Conservation (phyloP, 2,113 vertebrate species). For the Calonectris borealis region DNA sequence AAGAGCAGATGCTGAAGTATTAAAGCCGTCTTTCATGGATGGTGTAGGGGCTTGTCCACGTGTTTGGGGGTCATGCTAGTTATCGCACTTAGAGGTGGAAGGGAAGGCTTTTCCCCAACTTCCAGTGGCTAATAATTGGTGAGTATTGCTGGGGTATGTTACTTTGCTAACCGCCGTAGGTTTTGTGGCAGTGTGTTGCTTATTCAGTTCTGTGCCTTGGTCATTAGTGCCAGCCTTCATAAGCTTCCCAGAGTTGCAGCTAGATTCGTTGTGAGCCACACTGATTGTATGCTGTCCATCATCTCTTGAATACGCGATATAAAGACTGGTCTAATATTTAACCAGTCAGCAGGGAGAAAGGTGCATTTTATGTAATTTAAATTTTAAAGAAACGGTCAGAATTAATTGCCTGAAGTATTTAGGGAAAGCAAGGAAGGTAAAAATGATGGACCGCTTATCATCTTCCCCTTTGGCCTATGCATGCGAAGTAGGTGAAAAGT, state of each 20-base stretch:
- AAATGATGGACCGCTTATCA: neutral
- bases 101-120: neutral
- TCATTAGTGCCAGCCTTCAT: neutral
- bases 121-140: neutral
- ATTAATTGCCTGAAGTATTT: neutral
- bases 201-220: neutral
- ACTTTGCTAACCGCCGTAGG: neutral
- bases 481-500: neutral
- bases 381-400: neutral
- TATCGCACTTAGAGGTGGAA: neutral
- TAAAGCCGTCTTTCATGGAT: neutral
- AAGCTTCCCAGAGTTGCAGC: neutral
- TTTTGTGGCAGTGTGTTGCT: accelerated
- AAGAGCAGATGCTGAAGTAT: neutral
- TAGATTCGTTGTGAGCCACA: neutral
- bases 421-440: neutral
- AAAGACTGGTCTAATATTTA: neutral
- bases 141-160: neutral
- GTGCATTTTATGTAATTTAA: neutral
- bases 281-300: neutral
- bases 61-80: neutral
- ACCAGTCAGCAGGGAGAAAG: neutral
- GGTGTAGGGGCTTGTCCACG: neutral
- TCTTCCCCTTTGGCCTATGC: neutral
- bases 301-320: accelerated